Evolutionary conservation across 2,888 invertebrate genomes (phyloP).

Genomic region (Anaspis maculata): DNA sequence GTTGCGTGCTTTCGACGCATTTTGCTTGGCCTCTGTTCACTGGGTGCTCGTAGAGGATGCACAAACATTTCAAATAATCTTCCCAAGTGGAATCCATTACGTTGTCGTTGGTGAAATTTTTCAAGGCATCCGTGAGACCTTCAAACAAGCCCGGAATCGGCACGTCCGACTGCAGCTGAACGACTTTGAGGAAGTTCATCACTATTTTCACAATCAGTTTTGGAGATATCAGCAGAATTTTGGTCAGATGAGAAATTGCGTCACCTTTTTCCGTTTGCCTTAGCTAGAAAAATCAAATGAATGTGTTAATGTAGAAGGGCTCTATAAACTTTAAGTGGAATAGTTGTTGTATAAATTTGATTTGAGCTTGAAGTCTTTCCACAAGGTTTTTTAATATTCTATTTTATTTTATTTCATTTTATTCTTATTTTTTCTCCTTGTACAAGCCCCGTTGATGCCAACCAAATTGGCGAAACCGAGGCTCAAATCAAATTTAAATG

Average conservation of each 20-base stretch:
- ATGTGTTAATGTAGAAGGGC: no score
- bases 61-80: constrained; percentile 34
- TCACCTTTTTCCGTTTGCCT: constrained; percentile 32
- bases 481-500: background rate
- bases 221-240: constrained; percentile 30
- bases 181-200: constrained; percentile 31
- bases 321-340: no score
- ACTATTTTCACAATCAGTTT: constrained; percentile 34
- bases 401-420: no score
- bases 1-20: constrained; percentile 24
- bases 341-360: no score
- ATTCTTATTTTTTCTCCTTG: no score
- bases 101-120: constrained; percentile 18
- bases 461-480: background rate
- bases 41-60: constrained; percentile 31
- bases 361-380: no score
- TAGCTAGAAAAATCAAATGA: constrained; percentile 26
- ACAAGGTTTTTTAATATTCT: no score
- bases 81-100: constrained; percentile 13
- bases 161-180: constrained; percentile 32
- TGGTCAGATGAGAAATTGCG: constrained; percentile 29
- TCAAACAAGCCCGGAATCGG: constrained; percentile 33
- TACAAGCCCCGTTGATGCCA: no score
- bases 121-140: constrained; percentile 27
- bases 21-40: constrained; percentile 26